Evolutionary conservation across 2,797 vertebrate species (phyloP).

Genomic region (Argentina silus): DNA sequence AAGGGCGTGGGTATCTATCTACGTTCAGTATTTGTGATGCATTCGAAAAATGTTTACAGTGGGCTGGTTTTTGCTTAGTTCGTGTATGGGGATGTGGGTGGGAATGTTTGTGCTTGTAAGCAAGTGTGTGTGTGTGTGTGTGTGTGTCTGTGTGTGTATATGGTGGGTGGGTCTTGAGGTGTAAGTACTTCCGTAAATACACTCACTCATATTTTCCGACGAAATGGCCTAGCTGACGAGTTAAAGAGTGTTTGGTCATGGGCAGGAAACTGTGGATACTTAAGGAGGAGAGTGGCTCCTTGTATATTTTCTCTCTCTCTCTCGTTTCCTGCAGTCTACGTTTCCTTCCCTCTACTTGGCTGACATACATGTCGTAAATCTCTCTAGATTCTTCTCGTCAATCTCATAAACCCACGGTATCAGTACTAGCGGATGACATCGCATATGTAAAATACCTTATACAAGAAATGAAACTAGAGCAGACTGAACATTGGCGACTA

Average conservation of each 20-base stretch:
- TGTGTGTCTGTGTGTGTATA: constrained; percentile 7
- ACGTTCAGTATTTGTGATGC: background rate
- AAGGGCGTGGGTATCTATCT: background rate
- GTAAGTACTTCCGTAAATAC: constrained; percentile 13
- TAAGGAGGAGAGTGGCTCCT: constrained; percentile 6
- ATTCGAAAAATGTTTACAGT: background rate
- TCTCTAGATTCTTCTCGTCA: background rate
- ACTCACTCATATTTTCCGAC: constrained; percentile 9
- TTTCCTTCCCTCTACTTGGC: background rate
- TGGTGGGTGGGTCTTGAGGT: background rate
- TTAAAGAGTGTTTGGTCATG: background rate
- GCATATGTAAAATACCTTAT: background rate
- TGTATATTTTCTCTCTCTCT: background rate
- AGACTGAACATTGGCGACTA: background rate
- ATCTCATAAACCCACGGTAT: background rate
- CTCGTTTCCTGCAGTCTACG: background rate
- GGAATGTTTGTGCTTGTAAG: background rate
- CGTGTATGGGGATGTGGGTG: background rate
- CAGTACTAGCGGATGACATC: background rate
- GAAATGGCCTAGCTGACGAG: background rate
- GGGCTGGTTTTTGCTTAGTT: background rate
- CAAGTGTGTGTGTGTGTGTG: constrained; percentile 17
- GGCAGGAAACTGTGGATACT: constrained; percentile 21
- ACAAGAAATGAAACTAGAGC: background rate
- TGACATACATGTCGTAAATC: background rate